These are phyloP conservation scores for Brachionus paranguensis DNA, from an alignment of 1,140 invertebrate genomes.

Conservation along the genomic window DNA sequence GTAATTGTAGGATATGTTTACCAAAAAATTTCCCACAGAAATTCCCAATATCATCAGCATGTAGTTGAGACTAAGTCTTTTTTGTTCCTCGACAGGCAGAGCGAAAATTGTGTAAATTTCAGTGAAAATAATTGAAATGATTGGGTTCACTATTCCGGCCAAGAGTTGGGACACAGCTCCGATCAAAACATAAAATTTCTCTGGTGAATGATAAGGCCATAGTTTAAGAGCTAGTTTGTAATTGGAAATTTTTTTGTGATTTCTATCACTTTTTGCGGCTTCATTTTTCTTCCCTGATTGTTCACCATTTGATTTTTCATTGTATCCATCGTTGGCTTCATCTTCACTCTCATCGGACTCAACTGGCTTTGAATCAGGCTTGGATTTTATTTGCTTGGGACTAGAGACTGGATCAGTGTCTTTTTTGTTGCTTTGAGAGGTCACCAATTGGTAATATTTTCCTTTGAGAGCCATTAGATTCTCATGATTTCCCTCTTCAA, in stretches of 20 bases:
- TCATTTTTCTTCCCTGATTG: neutral
- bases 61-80: neutral
- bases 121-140: constrained; percentile 14
- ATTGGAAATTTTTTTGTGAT: neutral
- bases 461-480: constrained; percentile 48
- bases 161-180: constrained; percentile 7
- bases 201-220: neutral
- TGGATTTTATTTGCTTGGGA: neutral
- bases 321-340: neutral
- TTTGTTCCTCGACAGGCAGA: neutral
- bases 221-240: neutral
- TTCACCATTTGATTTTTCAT: neutral
- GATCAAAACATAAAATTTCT: neutral
- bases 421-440: neutral
- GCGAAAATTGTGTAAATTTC: constrained; percentile 36
- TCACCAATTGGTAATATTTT: constrained; percentile 41
- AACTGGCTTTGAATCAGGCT: neutral
- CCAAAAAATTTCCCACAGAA: neutral
- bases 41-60: constrained; percentile 6
- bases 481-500: constrained; percentile 58
- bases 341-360: neutral
- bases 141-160: neutral
- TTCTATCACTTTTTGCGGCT: neutral
- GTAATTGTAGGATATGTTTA: constrained; percentile 12
- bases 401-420: neutral